Evolutionary conservation across 2,113 vertebrate genomes (phyloP).

Genomic region (Panurus biarmicus): DNA sequence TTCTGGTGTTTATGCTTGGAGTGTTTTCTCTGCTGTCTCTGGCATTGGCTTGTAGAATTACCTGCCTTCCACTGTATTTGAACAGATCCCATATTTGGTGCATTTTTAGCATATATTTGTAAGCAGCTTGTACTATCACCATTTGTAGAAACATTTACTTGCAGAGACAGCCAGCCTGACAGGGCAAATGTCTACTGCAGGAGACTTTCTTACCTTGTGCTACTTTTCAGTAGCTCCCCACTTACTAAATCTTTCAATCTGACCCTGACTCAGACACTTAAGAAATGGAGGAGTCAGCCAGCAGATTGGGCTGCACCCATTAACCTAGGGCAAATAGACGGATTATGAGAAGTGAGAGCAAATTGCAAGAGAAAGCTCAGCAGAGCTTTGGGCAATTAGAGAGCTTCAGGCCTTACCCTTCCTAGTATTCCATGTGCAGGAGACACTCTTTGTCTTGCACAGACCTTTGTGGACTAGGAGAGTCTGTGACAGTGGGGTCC

Average conservation of each 20-base stretch:
- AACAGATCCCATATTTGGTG: not conserved
- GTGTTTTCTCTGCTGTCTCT: not conserved
- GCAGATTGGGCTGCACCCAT: not conserved
- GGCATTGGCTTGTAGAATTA: not conserved
- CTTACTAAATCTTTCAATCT: not conserved
- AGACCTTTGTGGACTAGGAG: not conserved
- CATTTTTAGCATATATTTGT: not conserved
- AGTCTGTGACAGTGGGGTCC: not conserved
- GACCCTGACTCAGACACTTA: not conserved
- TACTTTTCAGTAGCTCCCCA: not conserved
- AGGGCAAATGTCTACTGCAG: not conserved
- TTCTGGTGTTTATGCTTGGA: not conserved
- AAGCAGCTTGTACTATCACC: not conserved
- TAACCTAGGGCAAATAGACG: not conserved
- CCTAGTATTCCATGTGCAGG: not conserved
- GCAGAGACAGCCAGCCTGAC: not conserved
- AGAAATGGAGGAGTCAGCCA: not conserved
- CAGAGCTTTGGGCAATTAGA: not conserved
- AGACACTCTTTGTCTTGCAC: not conserved
- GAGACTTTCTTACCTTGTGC: not conserved
- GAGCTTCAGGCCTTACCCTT: not conserved
- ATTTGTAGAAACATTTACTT: not conserved
- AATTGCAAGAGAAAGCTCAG: not conserved
- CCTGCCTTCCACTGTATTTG: not conserved
- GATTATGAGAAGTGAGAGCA: not conserved